Evolutionary conservation across 2,888 invertebrate genomes (phyloP).

Genomic region (Liposcelis brunnea): DNA sequence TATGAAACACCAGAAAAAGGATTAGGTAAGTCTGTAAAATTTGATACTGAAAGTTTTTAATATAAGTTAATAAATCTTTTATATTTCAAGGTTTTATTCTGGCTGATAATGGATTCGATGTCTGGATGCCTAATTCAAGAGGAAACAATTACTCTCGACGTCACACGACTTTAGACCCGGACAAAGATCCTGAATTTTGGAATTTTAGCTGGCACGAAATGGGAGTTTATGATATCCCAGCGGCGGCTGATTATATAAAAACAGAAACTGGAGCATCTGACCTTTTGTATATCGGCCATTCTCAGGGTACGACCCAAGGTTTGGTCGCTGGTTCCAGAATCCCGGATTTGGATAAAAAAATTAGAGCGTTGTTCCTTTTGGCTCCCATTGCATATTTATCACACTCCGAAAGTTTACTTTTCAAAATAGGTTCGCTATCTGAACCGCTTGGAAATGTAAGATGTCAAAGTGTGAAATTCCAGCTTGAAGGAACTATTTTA

Average conservation of each 20-base stretch:
- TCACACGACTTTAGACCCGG: slow-evolving; percentile 9
- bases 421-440: too few relatives aligned
- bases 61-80: too few relatives aligned
- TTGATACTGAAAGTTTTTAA: too few relatives aligned
- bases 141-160: slow-evolving; percentile 13
- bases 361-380: too few relatives aligned
- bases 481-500: too few relatives aligned
- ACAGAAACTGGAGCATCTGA: slow-evolving; percentile 28
- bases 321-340: slow-evolving; percentile 25
- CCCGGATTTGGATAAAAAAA: slow-evolving; percentile 23
- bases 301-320: slow-evolving; percentile 34
- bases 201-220: slow-evolving; percentile 38
- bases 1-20: too few relatives aligned
- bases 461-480: too few relatives aligned
- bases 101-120: slow-evolving; percentile 13
- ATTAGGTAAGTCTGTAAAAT: too few relatives aligned
- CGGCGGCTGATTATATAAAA: slow-evolving; percentile 36
- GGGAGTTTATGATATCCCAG: slow-evolving; percentile 39
- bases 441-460: too few relatives aligned
- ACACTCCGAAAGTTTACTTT: too few relatives aligned
- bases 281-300: slow-evolving; percentile 40
- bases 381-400: too few relatives aligned
- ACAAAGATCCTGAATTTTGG: slow-evolving; percentile 14
- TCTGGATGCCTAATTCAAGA: slow-evolving; percentile 14
- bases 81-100: slow-evolving; percentile 13